Base-by-base conservation (phyloP, 2,797 vertebrate species). In the Perodicticus potto region DNA sequence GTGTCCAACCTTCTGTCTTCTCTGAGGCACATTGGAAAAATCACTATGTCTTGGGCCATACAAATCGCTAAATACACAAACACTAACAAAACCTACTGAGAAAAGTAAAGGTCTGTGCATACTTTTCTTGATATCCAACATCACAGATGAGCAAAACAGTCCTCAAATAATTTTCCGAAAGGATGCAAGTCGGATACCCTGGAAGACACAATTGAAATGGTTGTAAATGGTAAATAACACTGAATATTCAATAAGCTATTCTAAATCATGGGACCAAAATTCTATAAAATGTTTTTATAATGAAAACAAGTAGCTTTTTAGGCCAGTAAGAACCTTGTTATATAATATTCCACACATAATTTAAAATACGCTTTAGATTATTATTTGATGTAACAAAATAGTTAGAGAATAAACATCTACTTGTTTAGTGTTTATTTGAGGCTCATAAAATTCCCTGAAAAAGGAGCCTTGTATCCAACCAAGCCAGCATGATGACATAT, bases 361-460 rank as follows among this genome's bases (percentile, higher is more conserved):
- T 94, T n/a, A 94, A 92, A 94, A 19, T 89, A 69, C 7, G 0
- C 13, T 53, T 87, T 76, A 82, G 55, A n/a, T 84, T 91, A 20
- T 86, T 84, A 40, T 45, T 93, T 90, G n/a, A 83, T 73, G 11
- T 53, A 70, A 76, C 40, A 17, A 5, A 82, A 16, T 9, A 29
- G 3, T 43, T 76, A 3, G 83, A 83, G 25, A 93, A 70, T 87
- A 82, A 89, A 86, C 84, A 73, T 53, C 1, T 8, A 17, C 19
- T 83, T 77, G 2, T 16, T 27, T 87, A 1, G 67, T 63, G 40
- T 84, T 86, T 86, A 73, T 89, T 93, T 82, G 67, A 82, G 22
- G 22, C 3, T 77, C n/a, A 14, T 70, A 55, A 25, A 92, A 80
- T 59, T 81, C 3, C 57, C 32, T 59, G 57, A 93, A 82, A 49